A percentile compares a stretch with the other conserved stretches of the same genome.
Evolutionary conservation across 2,888 invertebrate species (phyloP).

Genomic region (Timandra comae): DNA sequence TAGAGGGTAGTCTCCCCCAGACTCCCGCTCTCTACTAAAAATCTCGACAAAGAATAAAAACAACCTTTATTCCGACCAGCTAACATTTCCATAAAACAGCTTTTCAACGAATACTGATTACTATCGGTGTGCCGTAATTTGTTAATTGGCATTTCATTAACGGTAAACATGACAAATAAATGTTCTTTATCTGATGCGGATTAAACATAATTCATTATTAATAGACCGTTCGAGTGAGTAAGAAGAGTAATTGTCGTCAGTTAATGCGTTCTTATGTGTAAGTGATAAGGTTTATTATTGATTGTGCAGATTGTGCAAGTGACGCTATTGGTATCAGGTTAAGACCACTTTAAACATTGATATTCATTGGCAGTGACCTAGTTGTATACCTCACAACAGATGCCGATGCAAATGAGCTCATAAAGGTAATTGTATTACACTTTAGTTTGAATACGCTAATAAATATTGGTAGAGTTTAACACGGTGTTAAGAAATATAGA

Average conservation of each 20-base stretch:
- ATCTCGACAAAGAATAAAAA: constrained; percentile 21
- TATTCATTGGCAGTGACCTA: constrained; percentile 19
- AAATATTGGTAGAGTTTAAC: constrained; percentile 2
- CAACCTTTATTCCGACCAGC: constrained; percentile 7
- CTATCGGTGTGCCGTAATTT: constrained; percentile 9
- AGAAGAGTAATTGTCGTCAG: too few species aligned
- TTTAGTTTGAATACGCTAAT: constrained; percentile 8
- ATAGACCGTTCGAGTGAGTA: too few species aligned
- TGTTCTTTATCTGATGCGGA: constrained; percentile 2
- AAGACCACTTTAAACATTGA: neutral
- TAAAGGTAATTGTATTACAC: constrained; percentile 4
- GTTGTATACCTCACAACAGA: constrained; percentile 13
- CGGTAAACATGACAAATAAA: constrained; percentile 4
- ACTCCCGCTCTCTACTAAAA: constrained; percentile 30
- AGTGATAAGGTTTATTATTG: too few species aligned
- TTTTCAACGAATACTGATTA: constrained; percentile 6
- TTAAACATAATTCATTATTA: constrained; percentile 5
- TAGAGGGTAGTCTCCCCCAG: constrained; percentile 29
- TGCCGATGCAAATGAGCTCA: constrained; percentile 14
- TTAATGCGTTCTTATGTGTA: constrained; percentile 1
- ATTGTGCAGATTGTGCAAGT: neutral
- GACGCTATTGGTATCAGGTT: constrained; percentile 2
- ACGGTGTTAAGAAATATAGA: too few species aligned
- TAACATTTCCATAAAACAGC: constrained; percentile 8
- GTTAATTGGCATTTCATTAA: constrained; percentile 6